phyloP scores from a whole-genome alignment of 2,888 invertebrate species.

The Andrena fulva region DNA sequence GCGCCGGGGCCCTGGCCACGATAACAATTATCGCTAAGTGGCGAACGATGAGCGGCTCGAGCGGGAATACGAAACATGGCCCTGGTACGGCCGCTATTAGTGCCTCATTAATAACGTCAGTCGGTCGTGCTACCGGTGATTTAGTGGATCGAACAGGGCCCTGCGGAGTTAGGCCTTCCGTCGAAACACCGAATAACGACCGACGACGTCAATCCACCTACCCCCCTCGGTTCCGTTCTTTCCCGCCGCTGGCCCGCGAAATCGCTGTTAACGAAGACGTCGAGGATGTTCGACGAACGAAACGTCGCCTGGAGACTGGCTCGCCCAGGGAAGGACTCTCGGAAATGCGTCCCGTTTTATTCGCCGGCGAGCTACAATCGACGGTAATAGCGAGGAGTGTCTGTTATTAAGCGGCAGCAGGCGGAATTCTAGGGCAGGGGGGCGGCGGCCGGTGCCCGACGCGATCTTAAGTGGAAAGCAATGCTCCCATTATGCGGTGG shows the following conservation, averaged over 20 bases:
- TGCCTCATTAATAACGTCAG: conserved; percentile 79
- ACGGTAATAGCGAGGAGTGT: conserved; percentile 45
- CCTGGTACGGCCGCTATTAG: conserved; percentile 72
- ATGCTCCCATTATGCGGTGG: conserved; percentile 71
- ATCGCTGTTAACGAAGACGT: conserved; percentile 65
- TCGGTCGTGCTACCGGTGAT: conserved; percentile 66
- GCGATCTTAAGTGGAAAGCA: conserved; percentile 73
- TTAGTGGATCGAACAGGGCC: conserved; percentile 57
- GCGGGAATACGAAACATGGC: conserved; percentile 76
- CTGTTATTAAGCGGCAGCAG: conserved; percentile 66
- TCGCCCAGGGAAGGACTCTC: conserved; percentile 1
- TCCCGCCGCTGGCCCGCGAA: conserved; percentile 20
- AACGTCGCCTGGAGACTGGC: conserved; percentile 8
- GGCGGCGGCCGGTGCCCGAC: conserved; percentile 26
- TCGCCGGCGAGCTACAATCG: conserved; percentile 36
- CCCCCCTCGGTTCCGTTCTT: background rate
- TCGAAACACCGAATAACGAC: conserved; percentile 67
- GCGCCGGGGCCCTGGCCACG: conserved; percentile 53
- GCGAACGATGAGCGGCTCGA: conserved; percentile 73
- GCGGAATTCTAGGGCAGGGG: conserved; percentile 37
- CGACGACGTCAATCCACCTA: conserved; percentile 53
- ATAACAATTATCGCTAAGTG: conserved; percentile 74
- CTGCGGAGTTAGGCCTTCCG: conserved; percentile 10
- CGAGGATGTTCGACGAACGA: conserved; percentile 34
- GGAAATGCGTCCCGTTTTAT: conserved; percentile 53